phyloP scores from a whole-genome alignment of 2,113 vertebrate species.

The Pogona vitticeps region DNA sequence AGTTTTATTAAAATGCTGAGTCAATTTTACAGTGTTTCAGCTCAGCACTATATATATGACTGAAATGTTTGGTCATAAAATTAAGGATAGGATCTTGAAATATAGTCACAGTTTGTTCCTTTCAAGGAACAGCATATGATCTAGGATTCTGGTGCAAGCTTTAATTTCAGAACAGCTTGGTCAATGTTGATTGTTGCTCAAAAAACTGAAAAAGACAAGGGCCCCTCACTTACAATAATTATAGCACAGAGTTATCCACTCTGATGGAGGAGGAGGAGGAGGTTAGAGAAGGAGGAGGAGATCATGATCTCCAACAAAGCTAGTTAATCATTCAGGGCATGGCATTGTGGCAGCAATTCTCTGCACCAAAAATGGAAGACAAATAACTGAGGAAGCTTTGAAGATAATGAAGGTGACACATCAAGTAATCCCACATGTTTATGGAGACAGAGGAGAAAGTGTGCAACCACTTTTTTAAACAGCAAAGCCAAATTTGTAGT shows the following conservation, averaged over 20 bases:
- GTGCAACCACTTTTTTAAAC: neutral
- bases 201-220: neutral
- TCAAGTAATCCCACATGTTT: neutral
- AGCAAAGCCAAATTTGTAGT: neutral
- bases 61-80: slow-evolving; percentile 51
- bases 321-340: neutral
- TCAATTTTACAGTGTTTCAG: slow-evolving; percentile 44
- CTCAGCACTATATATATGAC: slow-evolving; percentile 25
- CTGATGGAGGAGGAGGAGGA: neutral
- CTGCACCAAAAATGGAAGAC: neutral
- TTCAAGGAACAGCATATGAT: slow-evolving; percentile 1
- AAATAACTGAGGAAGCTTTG: neutral
- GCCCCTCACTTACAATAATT: neutral
- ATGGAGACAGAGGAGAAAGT: neutral
- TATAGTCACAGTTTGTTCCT: neutral
- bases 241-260: neutral
- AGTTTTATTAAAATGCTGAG: slow-evolving; percentile 39
- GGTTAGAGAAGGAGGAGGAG: neutral
- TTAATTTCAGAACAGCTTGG: slow-evolving; percentile 25
- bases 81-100: slow-evolving; percentile 45
- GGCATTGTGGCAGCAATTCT: neutral
- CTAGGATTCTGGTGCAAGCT: slow-evolving; percentile 35
- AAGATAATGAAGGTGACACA: neutral
- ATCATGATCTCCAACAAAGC: neutral
- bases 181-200: slow-evolving; percentile 31